phyloP scores from a whole-genome alignment of 2,888 invertebrate genomes.

The Drosophila neoperkinsi region DNA sequence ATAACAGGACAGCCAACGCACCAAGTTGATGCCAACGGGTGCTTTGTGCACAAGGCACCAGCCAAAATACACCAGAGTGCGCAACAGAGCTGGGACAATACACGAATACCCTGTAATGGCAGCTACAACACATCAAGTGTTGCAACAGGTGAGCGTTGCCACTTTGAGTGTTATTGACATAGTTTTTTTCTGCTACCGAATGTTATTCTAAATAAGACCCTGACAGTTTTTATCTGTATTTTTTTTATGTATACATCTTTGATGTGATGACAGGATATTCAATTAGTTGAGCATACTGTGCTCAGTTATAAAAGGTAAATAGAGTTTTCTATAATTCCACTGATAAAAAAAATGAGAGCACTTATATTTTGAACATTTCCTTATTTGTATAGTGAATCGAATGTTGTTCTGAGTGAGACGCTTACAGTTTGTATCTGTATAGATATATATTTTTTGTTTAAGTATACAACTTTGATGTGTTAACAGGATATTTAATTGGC shows the following conservation, averaged over 20 bases:
- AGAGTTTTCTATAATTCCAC: not conserved
- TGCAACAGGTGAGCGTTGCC: not conserved
- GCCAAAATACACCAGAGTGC: not conserved
- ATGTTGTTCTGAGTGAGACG: not conserved
- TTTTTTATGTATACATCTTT: not conserved
- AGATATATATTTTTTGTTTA: not conserved
- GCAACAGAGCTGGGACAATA: slow-evolving; percentile 12
- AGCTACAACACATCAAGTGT: too few species aligned
- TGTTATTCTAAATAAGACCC: not conserved
- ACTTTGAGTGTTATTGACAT: not conserved
- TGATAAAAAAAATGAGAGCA: not conserved
- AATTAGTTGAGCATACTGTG: not conserved
- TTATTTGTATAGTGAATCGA: not conserved
- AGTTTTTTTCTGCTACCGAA: not conserved
- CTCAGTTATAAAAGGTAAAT: not conserved
- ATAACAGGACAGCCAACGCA: slow-evolving; percentile 11
- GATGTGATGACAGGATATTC: slow-evolving; percentile 4
- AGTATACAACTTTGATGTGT: not conserved
- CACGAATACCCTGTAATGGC: slow-evolving; percentile 34
- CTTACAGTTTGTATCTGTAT: not conserved
- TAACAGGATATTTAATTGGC: slow-evolving; percentile 5
- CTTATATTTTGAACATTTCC: not conserved
- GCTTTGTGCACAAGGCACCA: slow-evolving; percentile 4
- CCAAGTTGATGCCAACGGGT: slow-evolving; percentile 24
- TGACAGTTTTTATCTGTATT: not conserved